Conservation (phyloP, 2,797 vertebrate genomes). For the Esox lucius region DNA sequence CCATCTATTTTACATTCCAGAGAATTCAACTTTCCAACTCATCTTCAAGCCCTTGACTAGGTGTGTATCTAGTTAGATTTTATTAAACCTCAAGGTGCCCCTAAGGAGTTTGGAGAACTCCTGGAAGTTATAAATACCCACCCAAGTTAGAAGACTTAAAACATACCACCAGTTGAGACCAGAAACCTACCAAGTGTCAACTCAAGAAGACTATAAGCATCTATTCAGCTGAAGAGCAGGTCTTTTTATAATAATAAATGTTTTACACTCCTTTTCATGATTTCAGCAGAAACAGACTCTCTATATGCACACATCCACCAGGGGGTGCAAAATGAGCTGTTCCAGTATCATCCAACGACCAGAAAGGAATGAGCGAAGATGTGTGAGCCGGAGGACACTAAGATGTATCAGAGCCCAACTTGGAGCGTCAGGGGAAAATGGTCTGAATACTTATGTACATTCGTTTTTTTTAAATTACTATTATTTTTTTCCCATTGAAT, state of each 20-base stretch:
- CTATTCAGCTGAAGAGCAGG: neutral
- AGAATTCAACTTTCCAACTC: too few relatives aligned
- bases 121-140: neutral
- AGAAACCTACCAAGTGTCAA: neutral
- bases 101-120: too few relatives aligned
- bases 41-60: too few relatives aligned
- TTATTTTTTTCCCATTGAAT: too few relatives aligned
- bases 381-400: neutral
- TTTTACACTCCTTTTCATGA: neutral
- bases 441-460: too few relatives aligned
- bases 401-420: neutral
- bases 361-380: neutral
- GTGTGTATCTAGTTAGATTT: too few relatives aligned
- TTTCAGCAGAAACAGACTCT: neutral
- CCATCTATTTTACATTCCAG: too few relatives aligned
- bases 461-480: too few relatives aligned
- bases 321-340: conserved; percentile 44
- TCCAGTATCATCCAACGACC: neutral
- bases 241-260: too few relatives aligned
- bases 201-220: neutral
- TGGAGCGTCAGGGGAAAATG: too few relatives aligned
- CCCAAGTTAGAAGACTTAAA: neutral
- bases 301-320: conserved; percentile 32
- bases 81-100: too few relatives aligned
- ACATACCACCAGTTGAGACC: neutral